phyloP scores from a whole-genome alignment of 2,888 invertebrate species.

The Amitus sp. region DNA sequence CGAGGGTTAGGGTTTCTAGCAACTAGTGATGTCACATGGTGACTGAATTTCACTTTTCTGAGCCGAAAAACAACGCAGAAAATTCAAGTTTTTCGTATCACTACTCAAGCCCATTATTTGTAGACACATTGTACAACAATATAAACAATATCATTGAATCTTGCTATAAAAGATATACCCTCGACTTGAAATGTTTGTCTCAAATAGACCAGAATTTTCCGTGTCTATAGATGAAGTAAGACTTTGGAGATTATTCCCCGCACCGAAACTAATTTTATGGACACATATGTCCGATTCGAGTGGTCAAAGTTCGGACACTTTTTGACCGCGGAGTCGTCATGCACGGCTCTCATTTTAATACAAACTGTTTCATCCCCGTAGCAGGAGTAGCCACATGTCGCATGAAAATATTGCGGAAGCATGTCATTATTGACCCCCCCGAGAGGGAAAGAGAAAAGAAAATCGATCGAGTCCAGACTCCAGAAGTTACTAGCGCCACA shows the following conservation, averaged over 20 bases:
- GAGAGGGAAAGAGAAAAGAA: slow-evolving; percentile 41
- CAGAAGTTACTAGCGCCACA: slow-evolving; percentile 52
- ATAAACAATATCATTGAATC: no score
- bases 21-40: no score
- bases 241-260: slow-evolving; percentile 25
- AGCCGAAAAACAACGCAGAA: no score
- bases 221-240: background rate
- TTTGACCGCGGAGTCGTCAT: slow-evolving; percentile 37
- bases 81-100: no score
- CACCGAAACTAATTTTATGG: slow-evolving; percentile 38
- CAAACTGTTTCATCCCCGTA: slow-evolving; percentile 55
- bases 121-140: no score
- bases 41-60: no score
- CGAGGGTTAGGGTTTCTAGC: no score
- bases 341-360: slow-evolving; percentile 60
- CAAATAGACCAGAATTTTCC: no score
- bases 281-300: slow-evolving; percentile 37
- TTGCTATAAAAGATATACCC: no score
- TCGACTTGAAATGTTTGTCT: no score
- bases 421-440: slow-evolving; percentile 54
- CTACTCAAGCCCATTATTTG: no score
- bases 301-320: slow-evolving; percentile 31
- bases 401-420: slow-evolving; percentile 47
- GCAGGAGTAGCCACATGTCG: slow-evolving; percentile 54
- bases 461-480: slow-evolving; percentile 39